Conservation (phyloP, 2,888 invertebrate species). For the Lordiphosa fenestrarum region DNA sequence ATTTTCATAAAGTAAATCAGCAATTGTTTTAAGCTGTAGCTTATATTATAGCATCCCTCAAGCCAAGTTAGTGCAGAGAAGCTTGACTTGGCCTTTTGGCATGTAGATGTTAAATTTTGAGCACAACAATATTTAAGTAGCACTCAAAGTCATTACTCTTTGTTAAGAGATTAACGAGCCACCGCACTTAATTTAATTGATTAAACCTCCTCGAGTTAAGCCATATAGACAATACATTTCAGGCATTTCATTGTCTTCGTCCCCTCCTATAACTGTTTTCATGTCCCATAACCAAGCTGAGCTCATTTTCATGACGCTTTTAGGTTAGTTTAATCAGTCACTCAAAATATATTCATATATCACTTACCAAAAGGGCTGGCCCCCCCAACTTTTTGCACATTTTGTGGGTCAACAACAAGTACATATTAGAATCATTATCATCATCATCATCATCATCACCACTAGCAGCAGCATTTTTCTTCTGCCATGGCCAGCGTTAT, state of each 20-base stretch:
- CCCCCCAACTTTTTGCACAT: constrained; percentile 27
- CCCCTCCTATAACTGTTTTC: constrained; percentile 1
- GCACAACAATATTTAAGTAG: too few relatives aligned
- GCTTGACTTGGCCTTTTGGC: too few relatives aligned
- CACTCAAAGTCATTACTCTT: too few relatives aligned
- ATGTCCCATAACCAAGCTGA: constrained; percentile 21
- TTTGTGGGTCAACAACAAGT: constrained; percentile 44
- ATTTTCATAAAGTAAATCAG: too few relatives aligned
- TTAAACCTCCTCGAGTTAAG: too few relatives aligned
- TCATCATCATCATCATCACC: constrained; percentile 1
- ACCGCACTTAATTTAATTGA: too few relatives aligned
- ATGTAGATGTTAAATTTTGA: too few relatives aligned
- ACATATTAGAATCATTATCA: constrained; percentile 10
- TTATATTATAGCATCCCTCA: too few relatives aligned
- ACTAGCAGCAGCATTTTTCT: not conserved
- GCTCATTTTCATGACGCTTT: constrained; percentile 20
- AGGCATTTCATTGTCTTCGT: constrained; percentile 7
- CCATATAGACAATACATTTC: too few relatives aligned
- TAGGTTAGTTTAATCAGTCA: constrained; percentile 49
- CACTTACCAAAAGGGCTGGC: constrained; percentile 1
- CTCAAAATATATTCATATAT: constrained; percentile 17
- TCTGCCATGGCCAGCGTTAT: constrained; percentile 14
- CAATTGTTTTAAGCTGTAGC: too few relatives aligned
- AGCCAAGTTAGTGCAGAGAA: too few relatives aligned
- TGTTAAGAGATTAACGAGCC: too few relatives aligned